These are phyloP conservation scores for Ceratina japonica DNA, from an alignment of 1,140 invertebrate species.

Conservation along the genomic window DNA sequence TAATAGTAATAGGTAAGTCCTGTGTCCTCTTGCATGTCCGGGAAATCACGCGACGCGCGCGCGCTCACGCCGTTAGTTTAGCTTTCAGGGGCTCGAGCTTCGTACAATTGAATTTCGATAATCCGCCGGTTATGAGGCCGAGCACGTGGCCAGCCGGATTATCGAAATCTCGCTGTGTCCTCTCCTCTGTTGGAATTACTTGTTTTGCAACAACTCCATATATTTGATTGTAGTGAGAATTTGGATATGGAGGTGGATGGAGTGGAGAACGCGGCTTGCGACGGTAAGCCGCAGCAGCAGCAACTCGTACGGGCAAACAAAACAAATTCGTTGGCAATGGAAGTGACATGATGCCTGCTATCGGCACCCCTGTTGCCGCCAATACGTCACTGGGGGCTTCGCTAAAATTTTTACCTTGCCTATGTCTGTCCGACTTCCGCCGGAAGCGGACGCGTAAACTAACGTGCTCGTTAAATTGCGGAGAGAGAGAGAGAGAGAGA, in stretches of 20 bases:
- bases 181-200: background rate
- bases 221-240: conserved; percentile 72
- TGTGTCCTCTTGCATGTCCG: no score
- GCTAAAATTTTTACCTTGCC: conserved; percentile 74
- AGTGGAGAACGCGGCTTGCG: conserved; percentile 73
- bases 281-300: conserved; percentile 73
- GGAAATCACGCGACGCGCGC: no score
- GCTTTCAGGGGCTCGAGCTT: background rate
- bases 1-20: conserved; percentile 80
- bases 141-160: no score
- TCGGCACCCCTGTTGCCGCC: conserved; percentile 75
- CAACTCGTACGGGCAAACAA: conserved; percentile 76
- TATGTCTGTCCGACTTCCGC: conserved; percentile 49
- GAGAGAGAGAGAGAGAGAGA: conserved; percentile 33
- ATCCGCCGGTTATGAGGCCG: no score
- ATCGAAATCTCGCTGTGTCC: no score
- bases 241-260: conserved; percentile 76
- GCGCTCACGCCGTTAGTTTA: background rate
- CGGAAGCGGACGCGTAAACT: conserved; percentile 32
- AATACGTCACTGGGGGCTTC: conserved; percentile 77
- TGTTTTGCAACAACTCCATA: conserved; percentile 8
- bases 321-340: conserved; percentile 78
- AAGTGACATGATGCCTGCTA: conserved; percentile 80
- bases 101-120: background rate
- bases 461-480: conserved; percentile 47